Base-by-base conservation (phyloP, 1,140 invertebrate species). In the Aphaenogaster rudis region DNA sequence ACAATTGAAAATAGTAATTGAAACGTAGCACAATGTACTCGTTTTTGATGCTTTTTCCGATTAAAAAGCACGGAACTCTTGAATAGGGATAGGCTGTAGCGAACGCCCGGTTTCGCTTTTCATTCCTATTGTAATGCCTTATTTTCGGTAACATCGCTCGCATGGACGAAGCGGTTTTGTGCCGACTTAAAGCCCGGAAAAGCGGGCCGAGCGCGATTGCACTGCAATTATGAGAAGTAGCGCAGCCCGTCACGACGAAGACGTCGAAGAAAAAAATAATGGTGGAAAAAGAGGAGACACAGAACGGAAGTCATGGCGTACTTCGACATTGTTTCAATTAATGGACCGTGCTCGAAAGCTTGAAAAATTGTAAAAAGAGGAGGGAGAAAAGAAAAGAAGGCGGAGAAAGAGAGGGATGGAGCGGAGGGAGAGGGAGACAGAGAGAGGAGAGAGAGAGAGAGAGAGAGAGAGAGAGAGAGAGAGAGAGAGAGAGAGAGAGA, bases 231-330 rank as follows among this genome's bases (percentile, higher is more conserved):
- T 78, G 88, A 79, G 67, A 77, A 90, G 89, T 90, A 90, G 74
- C 72, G 72, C 17, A 67, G 15, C 48, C 33, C 63, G 76, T 48
- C 54, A 50, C 69, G 74, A 88, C 57, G 45, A 88, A 88, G 57
- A 91, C 39, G 76, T 80, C 76, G 86, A 88, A 90, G 80, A 86
- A 86, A 88, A 88, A 90, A 88, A 90, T 90, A 90, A 86, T 90
- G 77, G 63, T 48, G 64, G 42, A 71, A 78, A 72, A 45, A 45
- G 52, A 6, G 4, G 64, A 50, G 11, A 33, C 72, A 11, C 9
- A 36, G 13, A 64, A 52, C 54, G 50, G 48, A 59, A 86, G 61
- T 76, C 54, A 76, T 48, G 45, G 36, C 45, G 45, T 61, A 52
- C 48, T 33, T 42, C 39, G 45, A 64, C 77, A 89, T 90, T 74